phyloP scores from a whole-genome alignment of 2,113 vertebrate species.

The Nannospalax galili region DNA sequence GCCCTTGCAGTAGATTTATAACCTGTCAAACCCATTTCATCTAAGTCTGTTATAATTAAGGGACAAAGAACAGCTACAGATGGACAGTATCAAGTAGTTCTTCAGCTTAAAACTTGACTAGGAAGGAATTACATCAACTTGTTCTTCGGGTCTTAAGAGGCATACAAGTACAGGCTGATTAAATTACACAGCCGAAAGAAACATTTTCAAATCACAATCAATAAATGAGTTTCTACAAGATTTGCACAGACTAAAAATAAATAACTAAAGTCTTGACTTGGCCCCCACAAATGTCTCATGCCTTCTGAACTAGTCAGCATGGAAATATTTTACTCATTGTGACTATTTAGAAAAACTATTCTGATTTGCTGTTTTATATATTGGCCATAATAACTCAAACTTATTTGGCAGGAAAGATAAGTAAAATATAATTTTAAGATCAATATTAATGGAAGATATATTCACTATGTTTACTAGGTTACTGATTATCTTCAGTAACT shows the following conservation, averaged over 20 bases:
- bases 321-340: slow-evolving; percentile 38
- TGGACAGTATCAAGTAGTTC: slow-evolving; percentile 50
- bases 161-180: slow-evolving; percentile 65
- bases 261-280: slow-evolving; percentile 43
- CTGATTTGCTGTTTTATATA: slow-evolving; percentile 31
- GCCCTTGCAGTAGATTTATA: slow-evolving; percentile 2
- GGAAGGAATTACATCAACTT: slow-evolving; percentile 63
- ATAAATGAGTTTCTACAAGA: slow-evolving; percentile 48
- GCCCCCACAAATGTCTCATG: slow-evolving; percentile 29
- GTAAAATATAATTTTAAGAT: slow-evolving; percentile 42
- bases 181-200: slow-evolving; percentile 71
- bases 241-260: slow-evolving; percentile 60
- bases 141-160: slow-evolving; percentile 55
- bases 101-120: slow-evolving; percentile 60
- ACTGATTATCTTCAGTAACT: background rate
- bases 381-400: slow-evolving; percentile 45
- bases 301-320: background rate
- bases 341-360: slow-evolving; percentile 56
- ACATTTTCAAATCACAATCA: slow-evolving; percentile 55
- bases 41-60: slow-evolving; percentile 62
- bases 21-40: slow-evolving; percentile 51
- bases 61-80: slow-evolving; percentile 63
- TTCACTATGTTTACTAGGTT: too few species aligned
- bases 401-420: slow-evolving; percentile 14
- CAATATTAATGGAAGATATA: background rate